Evolutionary conservation across 2,888 invertebrate species (phyloP), one percentile per base, ranked within the genome.

Genomic region (Eumacrocentrus americanus): DNA sequence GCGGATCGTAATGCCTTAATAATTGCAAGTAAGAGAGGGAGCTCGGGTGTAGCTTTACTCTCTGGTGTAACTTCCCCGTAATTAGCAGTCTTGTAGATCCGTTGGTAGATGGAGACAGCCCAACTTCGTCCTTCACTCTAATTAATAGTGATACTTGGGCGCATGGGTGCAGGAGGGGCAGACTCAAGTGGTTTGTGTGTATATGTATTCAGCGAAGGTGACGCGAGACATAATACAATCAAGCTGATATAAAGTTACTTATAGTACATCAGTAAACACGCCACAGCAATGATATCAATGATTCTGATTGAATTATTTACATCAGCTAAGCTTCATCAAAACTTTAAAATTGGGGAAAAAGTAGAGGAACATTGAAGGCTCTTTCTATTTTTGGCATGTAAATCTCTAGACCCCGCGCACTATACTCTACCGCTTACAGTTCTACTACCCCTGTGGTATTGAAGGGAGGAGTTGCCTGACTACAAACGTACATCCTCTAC

Each of bases 121-220:
- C 67, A 69, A 69, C 70, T 72, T 71, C 66, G 64, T 68, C 63
- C 61, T 62, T 25, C 61, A 63, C 60, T 69, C 70, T 75, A 75
- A 77, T 75, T 77, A 75, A 76, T 75, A 74, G 70, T 67, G 72
- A 73, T 73, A 72, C 69, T 61, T 47, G 53, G 63, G 54, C 54
- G 64, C 54, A 48, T 51, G 51, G 38, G 38, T 46, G 46, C 55
- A 53, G 38, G 14, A 22, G 7, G 23, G 25, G 14, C n/a, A 18
- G 25, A 44, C 29, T 25, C 53, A 34, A 54, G 42, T 44, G 40
- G 52, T 52, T 59, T 18, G n/a, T n/a, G n/a, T n/a, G n/a, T n/a
- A n/a, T n/a, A n/a, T n/a, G n/a, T n/a, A n/a, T n/a, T n/a, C n/a
- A n/a, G n/a, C n/a, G 52, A 58, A 46, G 40, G 48, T 14, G 29